Evolutionary conservation across 2,888 invertebrate genomes (phyloP).

Genomic region (Leucania comma): DNA sequence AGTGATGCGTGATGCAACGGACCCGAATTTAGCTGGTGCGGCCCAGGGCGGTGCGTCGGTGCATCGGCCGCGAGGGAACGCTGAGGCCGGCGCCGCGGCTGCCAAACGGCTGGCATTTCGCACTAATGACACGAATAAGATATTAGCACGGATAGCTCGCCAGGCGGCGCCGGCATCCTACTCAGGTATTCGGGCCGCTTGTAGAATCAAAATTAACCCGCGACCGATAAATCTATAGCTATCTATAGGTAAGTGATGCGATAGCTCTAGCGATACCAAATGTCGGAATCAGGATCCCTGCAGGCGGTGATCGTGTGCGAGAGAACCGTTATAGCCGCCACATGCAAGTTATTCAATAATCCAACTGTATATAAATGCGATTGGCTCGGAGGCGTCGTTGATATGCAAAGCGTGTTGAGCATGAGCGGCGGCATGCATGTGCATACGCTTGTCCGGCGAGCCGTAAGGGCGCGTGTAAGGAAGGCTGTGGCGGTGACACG

Average conservation of each 20-base stretch:
- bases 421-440: conserved; percentile 58
- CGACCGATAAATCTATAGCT: conserved; percentile 62
- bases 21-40: conserved; percentile 87
- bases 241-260: conserved; percentile 42
- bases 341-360: conserved; percentile 73
- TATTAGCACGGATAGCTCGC: conserved; percentile 87
- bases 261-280: conserved; percentile 43
- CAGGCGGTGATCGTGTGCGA: conserved; percentile 56
- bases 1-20: conserved; percentile 90
- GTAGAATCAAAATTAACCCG: conserved; percentile 81
- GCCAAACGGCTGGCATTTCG: conserved; percentile 90
- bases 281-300: conserved; percentile 58
- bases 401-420: conserved; percentile 73
- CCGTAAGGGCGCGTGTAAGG: conserved; percentile 66
- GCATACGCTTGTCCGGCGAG: conserved; percentile 45
- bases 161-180: conserved; percentile 76
- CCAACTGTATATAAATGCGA: conserved; percentile 61
- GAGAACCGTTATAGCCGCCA: conserved; percentile 71
- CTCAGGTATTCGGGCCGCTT: conserved; percentile 82
- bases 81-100: conserved; percentile 78
- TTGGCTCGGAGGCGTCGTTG: conserved; percentile 68
- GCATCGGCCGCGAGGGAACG: conserved; percentile 86
- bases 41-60: conserved; percentile 87
- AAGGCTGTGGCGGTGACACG: conserved; percentile 73
- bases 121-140: conserved; percentile 90